A percentile compares a stretch with the other conserved stretches of the same genome.
phyloP scores from a whole-genome alignment of 2,797 vertebrate species.

The Anas acuta region DNA sequence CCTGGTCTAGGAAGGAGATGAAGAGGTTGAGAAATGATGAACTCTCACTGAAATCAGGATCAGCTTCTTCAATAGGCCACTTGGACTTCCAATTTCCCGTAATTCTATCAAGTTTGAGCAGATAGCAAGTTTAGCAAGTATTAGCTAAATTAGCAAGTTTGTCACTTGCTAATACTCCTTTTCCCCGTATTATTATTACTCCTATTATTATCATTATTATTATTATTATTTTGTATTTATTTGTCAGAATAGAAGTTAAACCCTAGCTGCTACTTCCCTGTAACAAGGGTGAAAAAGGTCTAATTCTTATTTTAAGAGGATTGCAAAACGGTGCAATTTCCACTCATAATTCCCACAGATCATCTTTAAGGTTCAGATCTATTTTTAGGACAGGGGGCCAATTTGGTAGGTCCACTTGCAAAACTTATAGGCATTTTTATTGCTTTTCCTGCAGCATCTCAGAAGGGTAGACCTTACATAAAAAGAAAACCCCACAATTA shows the following conservation, averaged over 20 bases:
- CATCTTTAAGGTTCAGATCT: background rate
- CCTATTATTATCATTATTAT: too few relatives aligned
- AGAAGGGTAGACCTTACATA: background rate
- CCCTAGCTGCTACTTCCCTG: background rate
- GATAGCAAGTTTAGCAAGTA: background rate
- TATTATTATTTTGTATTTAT: background rate
- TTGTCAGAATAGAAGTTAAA: background rate
- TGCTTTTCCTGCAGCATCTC: background rate
- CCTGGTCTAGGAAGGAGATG: background rate
- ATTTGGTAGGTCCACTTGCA: background rate
- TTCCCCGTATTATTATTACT: background rate
- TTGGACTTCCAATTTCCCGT: background rate
- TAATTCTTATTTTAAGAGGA: background rate
- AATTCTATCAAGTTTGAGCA: background rate
- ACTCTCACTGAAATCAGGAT: background rate
- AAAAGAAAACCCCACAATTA: background rate
- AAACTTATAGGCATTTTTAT: background rate
- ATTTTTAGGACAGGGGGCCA: background rate
- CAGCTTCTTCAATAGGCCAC: background rate
- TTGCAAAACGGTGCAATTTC: background rate
- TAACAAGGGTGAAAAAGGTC: background rate
- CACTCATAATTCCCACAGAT: background rate
- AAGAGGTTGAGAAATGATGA: background rate
- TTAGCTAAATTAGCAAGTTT: too few relatives aligned
- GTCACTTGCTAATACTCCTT: background rate